Conservation (phyloP, 2,113 vertebrate genomes). For the Microtus oregoni region DNA sequence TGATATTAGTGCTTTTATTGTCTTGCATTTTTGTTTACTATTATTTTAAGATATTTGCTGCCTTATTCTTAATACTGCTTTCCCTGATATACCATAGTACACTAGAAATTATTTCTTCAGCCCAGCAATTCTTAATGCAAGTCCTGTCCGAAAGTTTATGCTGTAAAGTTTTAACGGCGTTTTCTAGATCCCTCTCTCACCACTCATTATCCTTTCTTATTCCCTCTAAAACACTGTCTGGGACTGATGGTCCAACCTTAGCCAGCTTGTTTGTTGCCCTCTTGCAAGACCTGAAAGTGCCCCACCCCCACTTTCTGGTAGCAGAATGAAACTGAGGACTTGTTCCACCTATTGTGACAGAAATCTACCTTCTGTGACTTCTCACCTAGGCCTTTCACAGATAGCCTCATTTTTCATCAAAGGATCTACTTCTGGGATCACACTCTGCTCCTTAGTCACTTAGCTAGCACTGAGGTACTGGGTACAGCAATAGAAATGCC, state of each 20-base stretch:
- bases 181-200: not conserved
- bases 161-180: not conserved
- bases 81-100: not conserved
- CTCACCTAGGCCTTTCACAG: not conserved
- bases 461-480: not conserved
- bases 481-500: not conserved
- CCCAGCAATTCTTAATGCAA: not conserved
- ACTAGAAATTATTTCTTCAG: not conserved
- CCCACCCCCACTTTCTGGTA: fast-evolving
- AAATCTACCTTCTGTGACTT: not conserved
- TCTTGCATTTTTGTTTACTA: not conserved
- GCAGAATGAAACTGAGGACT: not conserved
- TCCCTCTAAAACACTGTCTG: not conserved
- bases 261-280: not conserved
- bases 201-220: not conserved
- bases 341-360: not conserved
- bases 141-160: not conserved
- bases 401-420: not conserved
- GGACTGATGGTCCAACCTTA: not conserved
- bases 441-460: not conserved
- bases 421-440: not conserved
- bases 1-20: not conserved
- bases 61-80: not conserved
- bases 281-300: not conserved
- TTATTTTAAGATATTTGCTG: not conserved